Conservation (phyloP, 2,113 vertebrate species). For the Myanophis thanlyinensis region DNA sequence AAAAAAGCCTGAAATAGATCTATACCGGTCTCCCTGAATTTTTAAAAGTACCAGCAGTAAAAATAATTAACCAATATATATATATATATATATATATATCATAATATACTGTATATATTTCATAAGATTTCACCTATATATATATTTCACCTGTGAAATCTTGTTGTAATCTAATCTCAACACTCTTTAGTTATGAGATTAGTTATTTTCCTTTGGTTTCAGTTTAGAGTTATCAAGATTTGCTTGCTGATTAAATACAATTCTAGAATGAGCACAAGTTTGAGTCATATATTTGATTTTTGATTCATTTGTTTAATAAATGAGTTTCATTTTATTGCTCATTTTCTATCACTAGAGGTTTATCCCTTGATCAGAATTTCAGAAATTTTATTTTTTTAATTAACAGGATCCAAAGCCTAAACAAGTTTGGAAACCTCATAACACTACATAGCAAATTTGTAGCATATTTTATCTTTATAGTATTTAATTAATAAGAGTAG, state of each 20-base stretch:
- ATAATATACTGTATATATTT: no score
- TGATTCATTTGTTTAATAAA: neutral
- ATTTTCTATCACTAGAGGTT: neutral
- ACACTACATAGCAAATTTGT: neutral
- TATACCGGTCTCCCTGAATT: no score
- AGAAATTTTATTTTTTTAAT: neutral
- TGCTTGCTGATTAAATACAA: neutral
- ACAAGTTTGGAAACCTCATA: neutral
- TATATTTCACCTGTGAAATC: neutral
- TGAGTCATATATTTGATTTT: neutral
- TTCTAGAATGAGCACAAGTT: neutral
- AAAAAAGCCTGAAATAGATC: no score
- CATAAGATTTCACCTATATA: no score
- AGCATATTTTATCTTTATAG: neutral
- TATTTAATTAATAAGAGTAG: neutral
- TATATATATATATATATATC: no score
- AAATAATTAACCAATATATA: no score
- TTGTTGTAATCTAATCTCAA: neutral
- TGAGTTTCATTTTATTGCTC: neutral
- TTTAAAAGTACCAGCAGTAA: no score
- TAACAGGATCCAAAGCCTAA: neutral
- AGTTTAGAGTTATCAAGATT: neutral
- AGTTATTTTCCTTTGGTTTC: neutral
- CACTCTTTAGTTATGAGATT: no score
- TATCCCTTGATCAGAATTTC: neutral